A percentile compares a stretch with the other conserved stretches of the same genome.
Evolutionary conservation across 2,113 vertebrate species (phyloP).

Genomic region (Rhynchomys soricoides): DNA sequence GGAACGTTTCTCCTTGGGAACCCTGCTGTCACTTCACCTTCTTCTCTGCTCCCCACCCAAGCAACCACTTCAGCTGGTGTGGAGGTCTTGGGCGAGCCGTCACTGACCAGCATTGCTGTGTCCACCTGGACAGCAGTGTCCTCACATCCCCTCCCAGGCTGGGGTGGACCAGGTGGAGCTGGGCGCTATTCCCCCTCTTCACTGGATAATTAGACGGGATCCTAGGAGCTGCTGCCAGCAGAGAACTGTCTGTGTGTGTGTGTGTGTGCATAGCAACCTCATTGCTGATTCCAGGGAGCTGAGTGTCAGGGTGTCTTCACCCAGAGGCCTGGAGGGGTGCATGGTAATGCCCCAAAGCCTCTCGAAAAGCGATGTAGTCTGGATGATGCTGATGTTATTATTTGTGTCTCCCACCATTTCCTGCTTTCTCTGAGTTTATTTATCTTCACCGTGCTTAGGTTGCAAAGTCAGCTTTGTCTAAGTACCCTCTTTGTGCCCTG

Average conservation of each 20-base stretch:
- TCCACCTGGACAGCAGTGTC: constrained; percentile 89
- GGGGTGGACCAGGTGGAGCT: constrained; percentile 38
- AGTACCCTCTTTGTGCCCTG: background rate
- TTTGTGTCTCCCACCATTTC: background rate
- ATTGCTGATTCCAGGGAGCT: background rate
- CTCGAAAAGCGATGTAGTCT: background rate
- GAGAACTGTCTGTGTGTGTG: background rate
- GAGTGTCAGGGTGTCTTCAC: background rate
- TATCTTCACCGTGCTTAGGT: background rate
- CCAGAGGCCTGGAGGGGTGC: background rate
- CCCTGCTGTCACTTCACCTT: constrained; percentile 84
- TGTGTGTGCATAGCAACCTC: background rate
- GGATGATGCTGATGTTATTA: background rate
- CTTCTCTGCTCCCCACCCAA: constrained; percentile 83
- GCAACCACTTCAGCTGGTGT: constrained; percentile 83
- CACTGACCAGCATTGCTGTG: constrained; percentile 85
- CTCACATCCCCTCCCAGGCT: constrained; percentile 89
- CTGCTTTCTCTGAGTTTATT: background rate
- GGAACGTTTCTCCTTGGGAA: constrained; percentile 87
- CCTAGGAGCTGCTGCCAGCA: background rate
- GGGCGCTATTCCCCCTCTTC: constrained; percentile 65
- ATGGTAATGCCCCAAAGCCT: background rate
- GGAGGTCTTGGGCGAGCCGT: constrained; percentile 87
- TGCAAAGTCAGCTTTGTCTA: background rate
- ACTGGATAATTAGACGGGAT: constrained; percentile 44